Percentiles rank a stretch among this genome's conserved stretches.
phyloP scores from a whole-genome alignment of 2,888 invertebrate genomes.

The Ferdinandea cuprea region DNA sequence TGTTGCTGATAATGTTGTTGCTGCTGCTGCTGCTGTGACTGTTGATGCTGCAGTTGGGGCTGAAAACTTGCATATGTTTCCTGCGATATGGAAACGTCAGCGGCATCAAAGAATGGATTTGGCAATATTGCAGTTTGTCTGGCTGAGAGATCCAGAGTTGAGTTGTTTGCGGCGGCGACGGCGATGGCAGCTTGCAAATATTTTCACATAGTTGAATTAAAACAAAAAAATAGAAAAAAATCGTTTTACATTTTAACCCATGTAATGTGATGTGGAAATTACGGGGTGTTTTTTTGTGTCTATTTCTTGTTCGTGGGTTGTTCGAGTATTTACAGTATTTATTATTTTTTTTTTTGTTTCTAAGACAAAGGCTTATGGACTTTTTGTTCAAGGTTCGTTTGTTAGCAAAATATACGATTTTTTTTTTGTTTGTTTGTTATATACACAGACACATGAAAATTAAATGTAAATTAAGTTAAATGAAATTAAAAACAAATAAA shows the following conservation, averaged over 20 bases:
- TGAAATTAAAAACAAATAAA: conserved; percentile 32
- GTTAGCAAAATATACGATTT: conserved; percentile 53
- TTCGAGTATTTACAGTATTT: not conserved
- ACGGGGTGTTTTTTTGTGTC: conserved; percentile 62
- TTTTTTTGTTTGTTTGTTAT: conserved; percentile 30
- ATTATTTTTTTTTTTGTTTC: conserved; percentile 17
- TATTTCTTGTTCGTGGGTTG: conserved; percentile 52
- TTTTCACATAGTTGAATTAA: conserved; percentile 52
- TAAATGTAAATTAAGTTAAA: conserved; percentile 8
- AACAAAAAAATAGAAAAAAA: conserved; percentile 28
- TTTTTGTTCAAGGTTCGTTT: conserved; percentile 17
- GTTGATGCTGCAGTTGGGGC: conserved; percentile 69
- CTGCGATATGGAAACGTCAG: conserved; percentile 75
- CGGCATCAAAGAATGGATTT: conserved; percentile 82
- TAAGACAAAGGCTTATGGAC: conserved; percentile 40
- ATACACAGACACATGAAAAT: conserved; percentile 13
- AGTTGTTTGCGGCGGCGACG: conserved; percentile 60
- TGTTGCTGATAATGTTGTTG: conserved; percentile 75
- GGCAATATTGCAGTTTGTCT: conserved; percentile 78
- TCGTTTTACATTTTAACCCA: conserved; percentile 26
- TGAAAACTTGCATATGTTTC: conserved; percentile 62
- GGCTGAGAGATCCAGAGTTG: conserved; percentile 65
- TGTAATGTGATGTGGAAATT: conserved; percentile 46
- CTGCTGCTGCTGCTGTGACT: conserved; percentile 67
- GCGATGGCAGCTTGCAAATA: conserved; percentile 67